Evolutionary conservation across 1,140 invertebrate genomes (phyloP), one percentile per base, ranked within the genome.

Genomic region (Drosophila obscura): DNA sequence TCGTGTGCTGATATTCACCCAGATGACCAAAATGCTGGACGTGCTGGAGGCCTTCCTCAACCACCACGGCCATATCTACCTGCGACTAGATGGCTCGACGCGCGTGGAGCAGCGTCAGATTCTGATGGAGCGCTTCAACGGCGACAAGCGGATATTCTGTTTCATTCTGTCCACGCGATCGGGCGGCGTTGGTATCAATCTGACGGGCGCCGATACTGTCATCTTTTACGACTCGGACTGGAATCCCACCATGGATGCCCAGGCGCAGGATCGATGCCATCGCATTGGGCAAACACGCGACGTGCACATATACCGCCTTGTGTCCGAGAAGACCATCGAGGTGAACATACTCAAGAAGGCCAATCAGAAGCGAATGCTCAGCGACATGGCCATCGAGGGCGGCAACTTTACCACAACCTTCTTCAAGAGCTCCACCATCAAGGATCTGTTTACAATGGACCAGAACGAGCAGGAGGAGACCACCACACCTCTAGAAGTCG

Each of bases 241-340:
- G 99, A 99, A 99, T 95, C 98, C 99, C 46, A 99, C 98, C 0
- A 99, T 99, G 98, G 98, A 99, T 94, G 98, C 98, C 48, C 99
- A 98, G 93, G 98, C 99, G 58, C 98, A 99, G 93, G 99, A 99
- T 93, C 94, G 98, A 77, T 99, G 98, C 93, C 98, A 99, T 93
- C 95, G 99, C 78, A 99, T 99, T 90, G 99, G 99, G 1, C 99
- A 99, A 93, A 99, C 99, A 0, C 94, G 98, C 80, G 99, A 99
- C 94, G 99, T 99, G 52, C 98, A 99, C 93, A 99, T 99, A 91
- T 99, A 99, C 93, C 91, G 98, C 41, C 93, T 99, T 62, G 96
- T 99, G 16, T 99, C 98, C 91, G 97, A 99, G 92, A 96, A 95
- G 92, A 99, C 99, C 8, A 96, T 99, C 22, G 99, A 99, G 94